A percentile compares a stretch with the other conserved stretches of the same genome.
phyloP scores from a whole-genome alignment of 2,888 invertebrate species.

The Antheraea yamamai region DNA sequence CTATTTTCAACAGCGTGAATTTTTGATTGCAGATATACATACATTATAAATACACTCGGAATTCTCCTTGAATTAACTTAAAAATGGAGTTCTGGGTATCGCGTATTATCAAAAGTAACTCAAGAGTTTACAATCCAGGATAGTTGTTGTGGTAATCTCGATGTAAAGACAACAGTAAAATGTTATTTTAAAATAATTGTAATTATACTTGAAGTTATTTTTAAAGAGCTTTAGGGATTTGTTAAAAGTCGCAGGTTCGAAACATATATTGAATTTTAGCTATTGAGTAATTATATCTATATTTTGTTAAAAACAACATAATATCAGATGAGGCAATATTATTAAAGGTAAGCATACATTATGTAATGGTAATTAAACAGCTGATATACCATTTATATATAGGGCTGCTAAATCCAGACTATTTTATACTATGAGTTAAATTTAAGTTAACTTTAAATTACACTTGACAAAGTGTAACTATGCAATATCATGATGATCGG shows the following conservation, averaged over 20 bases:
- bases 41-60: constrained; percentile 26
- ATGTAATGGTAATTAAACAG: neutral
- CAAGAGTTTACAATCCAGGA: neutral
- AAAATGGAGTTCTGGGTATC: neutral
- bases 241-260: too few species aligned
- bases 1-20: constrained; percentile 34
- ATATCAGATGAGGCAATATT: neutral
- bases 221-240: too few species aligned
- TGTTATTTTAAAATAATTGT: too few species aligned
- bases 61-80: constrained; percentile 20
- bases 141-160: neutral
- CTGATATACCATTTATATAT: neutral
- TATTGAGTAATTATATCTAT: neutral
- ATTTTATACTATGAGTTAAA: too few species aligned
- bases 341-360: neutral
- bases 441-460: too few species aligned
- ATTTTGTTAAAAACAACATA: neutral
- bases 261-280: neutral
- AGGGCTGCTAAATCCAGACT: neutral
- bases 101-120: neutral
- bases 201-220: too few species aligned
- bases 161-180: neutral
- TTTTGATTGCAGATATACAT: constrained; percentile 28
- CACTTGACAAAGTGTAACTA: too few species aligned
- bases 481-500: too few species aligned